Evolutionary conservation across 2,113 vertebrate species (phyloP).

Genomic region (Crocuta crocuta): DNA sequence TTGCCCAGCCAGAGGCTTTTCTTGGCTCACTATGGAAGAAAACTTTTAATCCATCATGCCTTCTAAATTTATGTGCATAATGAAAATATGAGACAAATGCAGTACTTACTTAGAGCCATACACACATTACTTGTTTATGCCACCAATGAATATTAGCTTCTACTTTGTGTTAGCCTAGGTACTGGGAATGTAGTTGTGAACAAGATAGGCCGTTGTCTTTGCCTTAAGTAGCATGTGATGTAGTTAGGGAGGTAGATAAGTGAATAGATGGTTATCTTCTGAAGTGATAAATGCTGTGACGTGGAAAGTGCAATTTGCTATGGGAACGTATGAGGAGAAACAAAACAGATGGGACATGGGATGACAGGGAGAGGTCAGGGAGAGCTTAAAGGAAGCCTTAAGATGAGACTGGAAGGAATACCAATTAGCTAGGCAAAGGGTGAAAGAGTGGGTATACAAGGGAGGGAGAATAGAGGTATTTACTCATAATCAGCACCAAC

Average conservation of each 20-base stretch:
- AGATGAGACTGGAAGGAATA: background rate
- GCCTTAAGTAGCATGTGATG: background rate
- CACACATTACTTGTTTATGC: background rate
- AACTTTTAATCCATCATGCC: background rate
- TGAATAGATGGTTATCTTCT: background rate
- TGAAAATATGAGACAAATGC: background rate
- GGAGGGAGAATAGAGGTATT: background rate
- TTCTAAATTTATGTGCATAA: background rate
- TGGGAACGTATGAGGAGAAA: background rate
- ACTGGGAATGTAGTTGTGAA: background rate
- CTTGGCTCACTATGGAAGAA: background rate
- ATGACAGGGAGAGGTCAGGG: background rate
- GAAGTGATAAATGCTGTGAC: background rate
- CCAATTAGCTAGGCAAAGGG: background rate
- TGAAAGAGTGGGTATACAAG: background rate
- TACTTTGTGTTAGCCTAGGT: background rate
- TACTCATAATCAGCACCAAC: background rate
- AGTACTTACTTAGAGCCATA: background rate
- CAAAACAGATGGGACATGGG: background rate
- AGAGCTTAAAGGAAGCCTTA: background rate
- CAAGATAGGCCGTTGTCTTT: background rate
- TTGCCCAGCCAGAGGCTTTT: background rate
- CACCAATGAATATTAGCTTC: background rate
- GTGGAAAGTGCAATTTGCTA: background rate
- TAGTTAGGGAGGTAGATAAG: background rate